Conservation (phyloP, 1,140 invertebrate genomes). For the Brachionus asplanchnoidis region DNA sequence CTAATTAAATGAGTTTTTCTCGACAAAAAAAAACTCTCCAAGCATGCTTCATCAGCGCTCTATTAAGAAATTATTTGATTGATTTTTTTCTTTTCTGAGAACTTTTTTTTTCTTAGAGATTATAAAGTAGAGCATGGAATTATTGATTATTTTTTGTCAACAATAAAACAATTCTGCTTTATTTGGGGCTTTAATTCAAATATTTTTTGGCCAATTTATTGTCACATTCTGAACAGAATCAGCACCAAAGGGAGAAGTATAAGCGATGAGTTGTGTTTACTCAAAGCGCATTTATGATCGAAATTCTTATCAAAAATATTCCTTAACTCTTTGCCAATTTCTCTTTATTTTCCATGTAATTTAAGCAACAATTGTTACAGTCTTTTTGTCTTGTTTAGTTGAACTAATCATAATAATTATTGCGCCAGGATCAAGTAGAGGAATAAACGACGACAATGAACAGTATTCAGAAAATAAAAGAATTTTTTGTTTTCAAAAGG, state of each 20-base stretch:
- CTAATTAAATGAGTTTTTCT: neutral
- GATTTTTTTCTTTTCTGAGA: neutral
- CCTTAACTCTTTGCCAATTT: neutral
- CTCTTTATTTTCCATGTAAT: neutral
- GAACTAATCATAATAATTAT: neutral
- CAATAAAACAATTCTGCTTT: neutral
- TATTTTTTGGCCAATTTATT: neutral
- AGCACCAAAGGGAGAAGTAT: neutral
- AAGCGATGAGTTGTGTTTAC: neutral
- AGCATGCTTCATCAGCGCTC: neutral
- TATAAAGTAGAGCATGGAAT: neutral
- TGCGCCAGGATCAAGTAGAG: neutral
- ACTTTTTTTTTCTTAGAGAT: neutral
- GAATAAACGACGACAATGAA: neutral
- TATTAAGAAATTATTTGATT: neutral
- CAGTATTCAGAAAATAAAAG: neutral
- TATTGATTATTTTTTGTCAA: neutral
- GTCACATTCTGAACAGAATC: neutral
- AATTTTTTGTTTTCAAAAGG: neutral
- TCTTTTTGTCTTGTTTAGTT: neutral
- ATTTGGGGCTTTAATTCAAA: neutral
- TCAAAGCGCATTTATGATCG: neutral
- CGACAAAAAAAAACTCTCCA: neutral
- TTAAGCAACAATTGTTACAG: neutral
- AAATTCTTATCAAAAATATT: neutral